phyloP scores from a whole-genome alignment of 2,888 invertebrate genomes.

The Trichopoda pennipes region DNA sequence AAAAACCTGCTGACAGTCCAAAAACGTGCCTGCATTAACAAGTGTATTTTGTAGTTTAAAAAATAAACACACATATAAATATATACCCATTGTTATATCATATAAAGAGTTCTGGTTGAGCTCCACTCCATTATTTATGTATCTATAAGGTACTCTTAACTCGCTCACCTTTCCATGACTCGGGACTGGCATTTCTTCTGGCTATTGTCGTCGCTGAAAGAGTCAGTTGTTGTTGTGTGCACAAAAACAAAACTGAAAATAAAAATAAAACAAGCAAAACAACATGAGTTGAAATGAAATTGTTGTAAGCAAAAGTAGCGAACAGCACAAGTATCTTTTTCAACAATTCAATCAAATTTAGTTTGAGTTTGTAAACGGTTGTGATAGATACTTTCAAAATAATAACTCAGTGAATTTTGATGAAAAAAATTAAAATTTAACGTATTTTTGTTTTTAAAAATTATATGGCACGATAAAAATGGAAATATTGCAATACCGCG shows the following conservation, averaged over 20 bases:
- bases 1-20: not conserved
- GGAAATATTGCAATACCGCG: not conserved
- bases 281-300: constrained; percentile 38
- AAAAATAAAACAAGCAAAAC: constrained; percentile 9
- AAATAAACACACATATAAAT: too few relatives aligned
- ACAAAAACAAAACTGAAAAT: constrained; percentile 36
- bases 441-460: constrained; percentile 18
- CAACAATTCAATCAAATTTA: constrained; percentile 63
- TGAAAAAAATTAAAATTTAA: constrained; percentile 3
- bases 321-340: constrained; percentile 49
- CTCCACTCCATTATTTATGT: constrained; percentile 26
- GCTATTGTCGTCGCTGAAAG: constrained; percentile 21
- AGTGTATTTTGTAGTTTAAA: too few relatives aligned
- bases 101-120: constrained; percentile 39
- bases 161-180: constrained; percentile 46
- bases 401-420: constrained; percentile 4
- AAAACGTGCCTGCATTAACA: not conserved
- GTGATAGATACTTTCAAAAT: constrained; percentile 47
- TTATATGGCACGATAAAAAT: not conserved
- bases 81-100: not conserved
- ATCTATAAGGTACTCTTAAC: constrained; percentile 54
- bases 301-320: constrained; percentile 43
- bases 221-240: constrained; percentile 42
- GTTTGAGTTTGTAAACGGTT: constrained; percentile 65
- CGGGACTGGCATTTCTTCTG: constrained; percentile 19